Evolutionary conservation across 2,113 vertebrate species (phyloP), one percentile per base, ranked within the genome.

Genomic region (Solea solea): DNA sequence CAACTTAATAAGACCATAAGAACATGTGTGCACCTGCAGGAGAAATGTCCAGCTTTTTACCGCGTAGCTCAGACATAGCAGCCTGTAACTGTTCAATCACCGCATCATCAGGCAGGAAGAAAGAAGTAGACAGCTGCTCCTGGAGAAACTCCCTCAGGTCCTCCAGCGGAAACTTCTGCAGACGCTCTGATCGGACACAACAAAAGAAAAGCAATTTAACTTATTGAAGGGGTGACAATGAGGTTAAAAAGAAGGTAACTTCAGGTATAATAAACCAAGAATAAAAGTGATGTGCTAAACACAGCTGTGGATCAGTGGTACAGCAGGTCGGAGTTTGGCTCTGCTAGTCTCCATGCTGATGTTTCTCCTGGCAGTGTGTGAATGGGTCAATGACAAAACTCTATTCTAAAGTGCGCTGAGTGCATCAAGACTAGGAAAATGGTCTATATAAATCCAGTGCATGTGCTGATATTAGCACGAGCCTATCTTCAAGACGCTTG

Each of bases 141-240:
- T 96, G 95, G 54, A 96, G 92, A 57, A 96, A 96, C 74, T 97
- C 96, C 72, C 94, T 88, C 56, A 96, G 87, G 42, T 96, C 96
- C 85, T 96, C 95, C 73, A 95, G 84, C 6, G 86, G 83, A 88
- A 95, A 90, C 90, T 93, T 95, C 81, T 94, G 87, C 71, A 98
- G 84, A 21, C 80, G 91, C 77, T 96, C 95, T 96, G 81, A 78
- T 54, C 21, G 59, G n/a, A 63, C 70, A 69, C 50, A 69, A 69
- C 59, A 70, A 48, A 66, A 14, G 15, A 34, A 39, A 52, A 5
- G 21, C 16, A 49, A 59, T 51, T 66, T 55, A 61, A 60, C 39
- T 66, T 4, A 28, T 34, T 34, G 34, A 34, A 34, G 21, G 21
- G 21, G 21, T 1, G 21, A 21, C 21, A 21, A 8, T 15, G 9